Base-by-base conservation (phyloP, 2,797 vertebrate genomes). In the Sciaenops ocellatus region DNA sequence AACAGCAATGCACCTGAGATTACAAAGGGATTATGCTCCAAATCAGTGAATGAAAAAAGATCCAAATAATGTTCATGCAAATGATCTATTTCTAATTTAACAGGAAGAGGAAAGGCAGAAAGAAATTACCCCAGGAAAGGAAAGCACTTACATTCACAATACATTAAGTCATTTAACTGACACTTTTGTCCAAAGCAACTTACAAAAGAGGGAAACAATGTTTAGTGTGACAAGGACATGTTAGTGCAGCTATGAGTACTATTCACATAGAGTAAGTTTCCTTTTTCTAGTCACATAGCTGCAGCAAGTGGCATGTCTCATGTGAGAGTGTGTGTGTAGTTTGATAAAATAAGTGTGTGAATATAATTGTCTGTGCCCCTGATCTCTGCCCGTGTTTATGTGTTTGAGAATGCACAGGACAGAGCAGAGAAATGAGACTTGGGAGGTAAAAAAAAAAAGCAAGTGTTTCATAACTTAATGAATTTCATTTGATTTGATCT, bases 401-500 rank as follows among this genome's bases (percentile, higher is more conserved):
- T 66, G 69, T 86, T 79, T 74, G 56, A 57, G 26, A 68, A 78
- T 13, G 47, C 65, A 50, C 56, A 34, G 52, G 50, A 81, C 78
- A n/a, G 61, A 78, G 67, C 56, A 7, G 54, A 83, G 63, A 73
- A 91, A 86, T 83, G 74, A 85, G 84, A 86, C 68, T 71, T 26
- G 41, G 76, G 66, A 90, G 77, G 64, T 73, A 81, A 87, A 79
- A 71, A 56, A 89, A 82, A 79, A 71, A 56, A 89, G 81, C 76
- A 92, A 91, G 76, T 89, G 77, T 86, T 86, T 78, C 86, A 63
- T 76, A 87, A 92, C 79, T 87, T 91, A 90, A 93, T 92, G 74
- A 90, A 93, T 92, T 90, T 90, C 26, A 85, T 90, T 85, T 80
- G 60, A 90, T 92, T 88, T 65, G 17, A 57, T 76, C 65, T 80